phyloP scores from a whole-genome alignment of 2,113 vertebrate species.

The Echinops telfairi region DNA sequence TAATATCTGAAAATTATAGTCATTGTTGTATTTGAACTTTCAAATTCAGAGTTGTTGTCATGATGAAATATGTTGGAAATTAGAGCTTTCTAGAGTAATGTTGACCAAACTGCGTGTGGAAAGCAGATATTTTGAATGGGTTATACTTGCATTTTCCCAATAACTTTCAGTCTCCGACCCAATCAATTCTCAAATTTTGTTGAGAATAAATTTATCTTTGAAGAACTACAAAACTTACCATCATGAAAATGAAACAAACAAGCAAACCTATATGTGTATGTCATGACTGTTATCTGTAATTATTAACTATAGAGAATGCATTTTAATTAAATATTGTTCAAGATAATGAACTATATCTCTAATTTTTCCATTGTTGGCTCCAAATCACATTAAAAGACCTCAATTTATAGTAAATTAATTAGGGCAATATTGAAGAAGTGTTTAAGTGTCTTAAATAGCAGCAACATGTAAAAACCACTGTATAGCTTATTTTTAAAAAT shows the following conservation, averaged over 20 bases:
- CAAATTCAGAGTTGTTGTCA: not conserved
- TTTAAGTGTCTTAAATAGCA: not conserved
- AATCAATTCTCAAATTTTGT: not conserved
- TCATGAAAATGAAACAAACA: not conserved
- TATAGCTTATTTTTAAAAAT: not conserved
- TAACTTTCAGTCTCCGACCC: not conserved
- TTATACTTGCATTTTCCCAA: not conserved
- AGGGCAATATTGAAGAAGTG: not conserved
- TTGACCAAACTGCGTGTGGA: not conserved
- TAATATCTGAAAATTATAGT: not conserved
- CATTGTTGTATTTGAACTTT: not conserved
- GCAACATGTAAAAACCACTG: not conserved
- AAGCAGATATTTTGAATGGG: not conserved
- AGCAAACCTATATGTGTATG: not conserved
- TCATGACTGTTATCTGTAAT: not conserved
- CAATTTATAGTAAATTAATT: not conserved
- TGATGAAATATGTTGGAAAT: not conserved
- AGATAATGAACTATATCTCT: not conserved
- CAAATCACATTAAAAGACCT: conserved; percentile 12
- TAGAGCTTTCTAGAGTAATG: not conserved
- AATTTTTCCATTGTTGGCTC: not conserved
- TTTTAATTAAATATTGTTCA: not conserved
- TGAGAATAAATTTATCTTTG: not conserved
- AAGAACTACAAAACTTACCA: conserved; percentile 28
- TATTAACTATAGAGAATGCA: not conserved